A percentile compares a stretch with the other conserved stretches of the same genome.
phyloP scores from a whole-genome alignment of 2,113 vertebrate species.

The Passerina amoena region DNA sequence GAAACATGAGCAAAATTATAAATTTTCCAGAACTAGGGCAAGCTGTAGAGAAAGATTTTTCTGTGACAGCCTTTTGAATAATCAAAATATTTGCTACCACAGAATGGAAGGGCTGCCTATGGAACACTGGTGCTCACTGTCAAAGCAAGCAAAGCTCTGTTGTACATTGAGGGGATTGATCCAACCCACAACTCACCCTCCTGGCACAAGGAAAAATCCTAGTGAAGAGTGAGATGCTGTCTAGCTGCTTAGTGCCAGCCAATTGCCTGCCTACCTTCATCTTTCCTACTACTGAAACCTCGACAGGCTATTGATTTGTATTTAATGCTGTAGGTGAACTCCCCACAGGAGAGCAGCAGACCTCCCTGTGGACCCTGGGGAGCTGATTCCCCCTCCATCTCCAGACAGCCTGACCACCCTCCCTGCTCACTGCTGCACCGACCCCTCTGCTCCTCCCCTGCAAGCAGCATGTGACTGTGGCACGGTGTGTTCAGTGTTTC shows the following conservation, averaged over 20 bases:
- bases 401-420: background rate
- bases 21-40: background rate
- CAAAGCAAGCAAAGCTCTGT: background rate
- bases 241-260: background rate
- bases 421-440: accelerated
- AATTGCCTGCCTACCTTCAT: background rate
- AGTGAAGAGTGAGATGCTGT: background rate
- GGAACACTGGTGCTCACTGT: background rate
- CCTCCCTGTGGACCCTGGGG: background rate
- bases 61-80: background rate
- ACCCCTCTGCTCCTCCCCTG: background rate
- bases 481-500: accelerated
- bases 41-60: background rate
- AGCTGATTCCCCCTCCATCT: background rate
- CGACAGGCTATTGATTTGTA: background rate
- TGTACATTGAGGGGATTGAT: background rate
- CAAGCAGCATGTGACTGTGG: accelerated
- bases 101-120: background rate
- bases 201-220: background rate
- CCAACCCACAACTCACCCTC: accelerated
- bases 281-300: background rate
- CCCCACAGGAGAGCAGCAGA: background rate
- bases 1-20: background rate
- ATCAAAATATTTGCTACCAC: background rate
- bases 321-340: background rate